Evolutionary conservation across 2,888 invertebrate species (phyloP).

Genomic region (Thera britannica): DNA sequence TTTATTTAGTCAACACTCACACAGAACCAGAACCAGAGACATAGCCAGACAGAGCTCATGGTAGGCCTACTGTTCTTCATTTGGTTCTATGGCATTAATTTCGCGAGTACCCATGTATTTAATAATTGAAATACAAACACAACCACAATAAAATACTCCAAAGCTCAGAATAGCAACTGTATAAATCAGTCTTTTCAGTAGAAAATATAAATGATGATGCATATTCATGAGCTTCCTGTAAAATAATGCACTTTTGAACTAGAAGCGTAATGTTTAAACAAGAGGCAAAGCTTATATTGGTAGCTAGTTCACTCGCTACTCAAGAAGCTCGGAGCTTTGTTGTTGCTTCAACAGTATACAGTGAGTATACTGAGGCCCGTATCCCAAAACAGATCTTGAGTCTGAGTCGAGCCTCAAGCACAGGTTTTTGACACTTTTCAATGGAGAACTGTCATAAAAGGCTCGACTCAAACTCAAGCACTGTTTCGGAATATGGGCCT

Average conservation of each 20-base stretch:
- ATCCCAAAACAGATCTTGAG: too few species aligned
- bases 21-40: too few species aligned
- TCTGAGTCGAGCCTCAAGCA: too few species aligned
- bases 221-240: constrained; percentile 6
- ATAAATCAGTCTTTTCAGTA: background rate
- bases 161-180: constrained; percentile 1
- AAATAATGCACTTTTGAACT: background rate
- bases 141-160: background rate
- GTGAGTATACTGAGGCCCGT: too few species aligned
- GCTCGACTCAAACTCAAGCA: too few species aligned
- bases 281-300: background rate
- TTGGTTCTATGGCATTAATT: background rate
- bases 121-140: background rate
- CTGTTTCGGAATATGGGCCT: too few species aligned
- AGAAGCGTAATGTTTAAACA: background rate
- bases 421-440: too few species aligned
- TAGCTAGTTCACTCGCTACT: background rate
- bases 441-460: too few species aligned
- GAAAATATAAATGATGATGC: constrained; percentile 2
- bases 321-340: too few species aligned
- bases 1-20: too few species aligned
- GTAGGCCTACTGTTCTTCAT: background rate
- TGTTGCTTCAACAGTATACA: too few species aligned
- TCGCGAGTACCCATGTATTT: background rate
- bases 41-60: too few species aligned